Evolutionary conservation across 2,113 vertebrate species (phyloP).

Genomic region (Amblyopsis rosae): DNA sequence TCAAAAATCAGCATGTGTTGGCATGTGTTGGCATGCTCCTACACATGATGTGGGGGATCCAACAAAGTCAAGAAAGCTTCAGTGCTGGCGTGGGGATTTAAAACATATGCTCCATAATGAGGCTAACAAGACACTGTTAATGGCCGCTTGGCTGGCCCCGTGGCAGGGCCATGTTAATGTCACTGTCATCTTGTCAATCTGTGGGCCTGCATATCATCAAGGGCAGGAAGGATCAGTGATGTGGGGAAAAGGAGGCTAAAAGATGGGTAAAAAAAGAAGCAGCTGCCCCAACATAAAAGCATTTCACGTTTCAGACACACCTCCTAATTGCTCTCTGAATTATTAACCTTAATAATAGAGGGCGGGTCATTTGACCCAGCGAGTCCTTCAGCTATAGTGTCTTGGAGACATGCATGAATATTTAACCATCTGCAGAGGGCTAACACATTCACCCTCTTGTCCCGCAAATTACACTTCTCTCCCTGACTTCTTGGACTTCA

Average conservation of each 20-base stretch:
- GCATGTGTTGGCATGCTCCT: conserved; percentile 19
- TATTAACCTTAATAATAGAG: conserved; percentile 64
- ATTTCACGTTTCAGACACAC: conserved; percentile 44
- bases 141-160: conserved; percentile 72
- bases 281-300: conserved; percentile 15
- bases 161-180: conserved; percentile 76
- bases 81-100: conserved; percentile 80
- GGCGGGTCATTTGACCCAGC: conserved; percentile 35
- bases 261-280: conserved; percentile 2
- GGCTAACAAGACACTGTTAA: conserved; percentile 83
- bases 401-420: conserved; percentile 31
- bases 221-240: conserved; percentile 48
- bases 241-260: not conserved
- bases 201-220: conserved; percentile 70
- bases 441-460: conserved; percentile 9
- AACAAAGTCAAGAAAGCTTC: conserved; percentile 57
- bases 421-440: conserved; percentile 37
- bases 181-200: conserved; percentile 73
- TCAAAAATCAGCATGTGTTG: conserved; percentile 54
- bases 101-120: conserved; percentile 89
- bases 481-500: not conserved
- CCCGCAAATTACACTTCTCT: conserved; percentile 22
- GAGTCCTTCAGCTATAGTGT: conserved; percentile 26
- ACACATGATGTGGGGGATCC: conserved; percentile 48
- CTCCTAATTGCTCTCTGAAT: conserved; percentile 62